Evolutionary conservation across 2,888 invertebrate species (phyloP).

Genomic region (Cerceris ruficornis): DNA sequence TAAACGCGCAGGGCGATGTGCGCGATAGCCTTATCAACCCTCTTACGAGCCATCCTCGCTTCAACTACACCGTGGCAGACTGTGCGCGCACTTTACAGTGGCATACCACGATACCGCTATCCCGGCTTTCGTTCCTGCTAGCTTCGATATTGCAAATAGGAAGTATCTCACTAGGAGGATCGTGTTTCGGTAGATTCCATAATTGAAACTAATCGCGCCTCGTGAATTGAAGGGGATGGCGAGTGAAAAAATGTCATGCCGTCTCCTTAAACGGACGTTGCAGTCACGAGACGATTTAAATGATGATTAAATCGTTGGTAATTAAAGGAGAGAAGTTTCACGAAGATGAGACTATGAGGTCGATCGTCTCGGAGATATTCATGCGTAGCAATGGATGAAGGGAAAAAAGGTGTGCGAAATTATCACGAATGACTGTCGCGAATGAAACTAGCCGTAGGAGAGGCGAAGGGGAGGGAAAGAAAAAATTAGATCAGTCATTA

Average conservation of each 20-base stretch:
- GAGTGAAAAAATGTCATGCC: too few relatives aligned
- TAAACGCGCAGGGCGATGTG: conserved; percentile 77
- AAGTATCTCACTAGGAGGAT: not conserved
- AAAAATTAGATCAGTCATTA: conserved; percentile 81
- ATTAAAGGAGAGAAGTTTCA: conserved; percentile 2
- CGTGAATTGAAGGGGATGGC: not conserved
- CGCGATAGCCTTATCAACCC: conserved; percentile 81
- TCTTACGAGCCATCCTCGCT: conserved; percentile 69
- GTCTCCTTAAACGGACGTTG: too few relatives aligned
- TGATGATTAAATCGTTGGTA: conserved; percentile 25
- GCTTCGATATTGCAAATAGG: conserved; percentile 43
- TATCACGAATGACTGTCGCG: not conserved
- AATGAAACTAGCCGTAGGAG: not conserved
- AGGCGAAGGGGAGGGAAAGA: conserved; percentile 45
- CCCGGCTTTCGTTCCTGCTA: conserved; percentile 7
- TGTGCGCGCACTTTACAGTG: conserved; percentile 61
- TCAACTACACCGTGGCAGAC: conserved; percentile 40
- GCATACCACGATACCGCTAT: conserved; percentile 55
- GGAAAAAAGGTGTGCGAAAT: conserved; percentile 44
- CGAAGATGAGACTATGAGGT: conserved; percentile 20
- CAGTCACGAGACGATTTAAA: conserved; percentile 5
- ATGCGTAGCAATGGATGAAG: not conserved
- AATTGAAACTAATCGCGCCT: not conserved
- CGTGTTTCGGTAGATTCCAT: not conserved
- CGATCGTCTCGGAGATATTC: not conserved